Conservation (phyloP, 2,113 vertebrate genomes). For the Paradisaea rubra region DNA sequence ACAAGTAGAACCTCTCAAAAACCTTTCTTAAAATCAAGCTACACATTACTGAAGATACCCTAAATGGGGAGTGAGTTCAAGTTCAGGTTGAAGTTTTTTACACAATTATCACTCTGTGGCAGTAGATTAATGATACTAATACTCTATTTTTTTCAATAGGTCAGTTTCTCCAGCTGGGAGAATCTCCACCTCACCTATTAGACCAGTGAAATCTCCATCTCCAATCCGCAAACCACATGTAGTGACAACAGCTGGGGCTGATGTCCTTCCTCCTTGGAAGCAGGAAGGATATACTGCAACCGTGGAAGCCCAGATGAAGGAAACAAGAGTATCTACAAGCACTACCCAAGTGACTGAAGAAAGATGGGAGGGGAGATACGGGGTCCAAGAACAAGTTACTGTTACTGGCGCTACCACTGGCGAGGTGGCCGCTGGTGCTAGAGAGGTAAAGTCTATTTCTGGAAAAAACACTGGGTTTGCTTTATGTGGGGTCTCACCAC, state of each 20-base stretch:
- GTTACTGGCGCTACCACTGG: conserved; percentile 41
- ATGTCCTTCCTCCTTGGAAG: conserved; percentile 94
- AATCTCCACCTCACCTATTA: conserved; percentile 85
- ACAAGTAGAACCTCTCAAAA: background rate
- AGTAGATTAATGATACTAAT: background rate
- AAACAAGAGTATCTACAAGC: conserved; percentile 71
- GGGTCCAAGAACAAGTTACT: conserved; percentile 75
- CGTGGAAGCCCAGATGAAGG: conserved; percentile 75
- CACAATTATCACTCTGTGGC: background rate
- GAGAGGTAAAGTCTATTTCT: conserved; percentile 64
- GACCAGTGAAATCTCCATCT: conserved; percentile 89
- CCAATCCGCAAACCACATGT: conserved; percentile 76
- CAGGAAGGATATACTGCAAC: conserved; percentile 77
- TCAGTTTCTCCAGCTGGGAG: conserved; percentile 87
- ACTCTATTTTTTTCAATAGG: conserved; percentile 57
- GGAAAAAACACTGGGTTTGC: background rate
- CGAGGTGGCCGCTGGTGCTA: conserved; percentile 7
- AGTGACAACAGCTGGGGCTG: conserved; percentile 55
- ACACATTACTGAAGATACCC: background rate
- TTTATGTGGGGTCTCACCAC: background rate
- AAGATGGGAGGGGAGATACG: conserved; percentile 78
- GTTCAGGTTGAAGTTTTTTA: background rate
- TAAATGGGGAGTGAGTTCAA: background rate
- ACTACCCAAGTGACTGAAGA: conserved; percentile 79
- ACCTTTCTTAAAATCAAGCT: background rate